A percentile compares a stretch with the other conserved stretches of the same genome.
phyloP scores from a whole-genome alignment of 2,888 invertebrate species.

The Cepaea hortensis region DNA sequence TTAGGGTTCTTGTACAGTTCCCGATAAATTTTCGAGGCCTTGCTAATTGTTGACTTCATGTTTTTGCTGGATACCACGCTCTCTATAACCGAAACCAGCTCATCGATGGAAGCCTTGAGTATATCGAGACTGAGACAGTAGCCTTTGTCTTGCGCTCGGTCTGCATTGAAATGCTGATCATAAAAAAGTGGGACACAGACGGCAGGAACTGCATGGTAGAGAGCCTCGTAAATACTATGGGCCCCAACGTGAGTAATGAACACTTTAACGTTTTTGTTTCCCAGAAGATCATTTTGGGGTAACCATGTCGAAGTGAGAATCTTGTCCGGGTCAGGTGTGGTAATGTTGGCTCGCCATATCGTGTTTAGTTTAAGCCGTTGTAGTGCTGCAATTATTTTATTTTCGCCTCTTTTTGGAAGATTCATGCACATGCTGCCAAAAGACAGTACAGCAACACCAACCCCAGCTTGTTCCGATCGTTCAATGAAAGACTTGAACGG shows the following conservation, averaged over 20 bases:
- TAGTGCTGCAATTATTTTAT: conserved; percentile 5
- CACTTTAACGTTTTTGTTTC: conserved; percentile 9
- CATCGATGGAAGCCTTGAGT: background rate
- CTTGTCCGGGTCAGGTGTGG: conserved; percentile 49
- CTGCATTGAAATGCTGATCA: background rate
- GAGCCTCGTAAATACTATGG: background rate
- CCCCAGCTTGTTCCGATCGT: background rate
- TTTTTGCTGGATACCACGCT: background rate
- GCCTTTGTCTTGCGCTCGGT: background rate
- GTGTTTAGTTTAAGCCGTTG: conserved; percentile 42
- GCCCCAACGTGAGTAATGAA: background rate
- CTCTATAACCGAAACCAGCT: background rate
- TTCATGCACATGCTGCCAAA: conserved; percentile 6
- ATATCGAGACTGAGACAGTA: background rate
- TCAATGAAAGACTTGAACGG: conserved; percentile 11
- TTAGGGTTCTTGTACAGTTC: background rate
- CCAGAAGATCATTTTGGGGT: background rate
- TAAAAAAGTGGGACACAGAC: background rate
- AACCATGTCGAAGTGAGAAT: conserved; percentile 35
- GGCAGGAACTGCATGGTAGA: background rate
- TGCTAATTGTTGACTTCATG: background rate
- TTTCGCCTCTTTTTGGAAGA: background rate
- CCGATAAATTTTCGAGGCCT: conserved; percentile 13
- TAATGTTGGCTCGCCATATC: conserved; percentile 46
- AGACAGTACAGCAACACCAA: background rate